Base-by-base conservation (phyloP, 2,888 invertebrate species). In the Lasioglossum villosulum region DNA sequence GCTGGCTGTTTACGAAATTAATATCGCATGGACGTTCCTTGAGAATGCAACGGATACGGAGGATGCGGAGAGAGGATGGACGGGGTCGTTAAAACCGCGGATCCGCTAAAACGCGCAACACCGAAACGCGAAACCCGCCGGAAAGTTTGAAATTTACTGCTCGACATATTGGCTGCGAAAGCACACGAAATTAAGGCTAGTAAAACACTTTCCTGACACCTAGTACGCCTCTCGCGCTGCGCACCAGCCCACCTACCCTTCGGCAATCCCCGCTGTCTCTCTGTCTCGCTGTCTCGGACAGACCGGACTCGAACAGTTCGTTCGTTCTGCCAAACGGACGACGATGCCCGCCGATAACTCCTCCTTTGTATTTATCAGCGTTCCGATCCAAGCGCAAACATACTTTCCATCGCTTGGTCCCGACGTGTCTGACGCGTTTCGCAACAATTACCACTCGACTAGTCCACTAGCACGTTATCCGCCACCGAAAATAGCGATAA, bases 111-210 rank as follows among this genome's bases (percentile, higher is more conserved):
- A 91, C 89, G 87, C 88, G 89, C 84, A 82, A 88, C 82, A 90
- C 89, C 90, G 92, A 90, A 90, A 90, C 88, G 84, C 89, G 90
- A 90, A 91, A 89, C 90, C 84, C 86, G 90, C 88, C 91, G 90
- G 85, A 94, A 94, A 93, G 90, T 94, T 94, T 87, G 90, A 86
- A 94, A 94, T 94, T 94, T 94, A 94, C 93, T 93, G 93, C 94
- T 88, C 93, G 94, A 94, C 94, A 94, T 94, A 94, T 94, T 94
- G 94, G 94, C 94, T 94, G 91, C 92, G 93, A 94, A 93, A 93
- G 93, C 92, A 92, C 92, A 92, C 94, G 93, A 94, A 94, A 94
- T 94, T 94, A 94, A 94, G 94, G 93, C 94, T 94, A 94, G 93
- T 94, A 94, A 94, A 94, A 94, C 94, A 94, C 92, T 93, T 93